These are phyloP conservation scores for Mormyrus iriodes DNA, from an alignment of 2,113 vertebrate species.

Conservation along the genomic window DNA sequence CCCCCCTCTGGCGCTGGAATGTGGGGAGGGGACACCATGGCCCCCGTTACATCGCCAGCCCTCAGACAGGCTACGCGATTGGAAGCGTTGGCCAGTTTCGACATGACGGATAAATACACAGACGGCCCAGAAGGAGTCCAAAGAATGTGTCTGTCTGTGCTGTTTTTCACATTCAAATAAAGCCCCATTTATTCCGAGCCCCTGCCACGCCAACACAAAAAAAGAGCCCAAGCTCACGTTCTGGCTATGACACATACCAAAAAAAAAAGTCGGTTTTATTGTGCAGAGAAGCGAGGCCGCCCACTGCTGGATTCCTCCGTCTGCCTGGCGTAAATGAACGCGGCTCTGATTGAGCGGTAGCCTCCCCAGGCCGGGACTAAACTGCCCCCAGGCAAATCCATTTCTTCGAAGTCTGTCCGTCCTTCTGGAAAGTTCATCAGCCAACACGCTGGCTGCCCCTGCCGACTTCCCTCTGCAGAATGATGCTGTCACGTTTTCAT, in stretches of 20 bases:
- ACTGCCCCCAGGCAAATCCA: background rate
- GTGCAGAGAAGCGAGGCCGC: background rate
- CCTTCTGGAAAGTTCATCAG: slow-evolving; percentile 29
- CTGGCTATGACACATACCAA: slow-evolving; percentile 4
- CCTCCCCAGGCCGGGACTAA: slow-evolving; percentile 22
- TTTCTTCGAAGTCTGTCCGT: background rate
- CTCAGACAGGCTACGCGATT: background rate
- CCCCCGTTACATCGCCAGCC: background rate
- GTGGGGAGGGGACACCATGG: no score
- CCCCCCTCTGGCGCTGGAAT: background rate
- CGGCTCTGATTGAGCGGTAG: slow-evolving; percentile 30
- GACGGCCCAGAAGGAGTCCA: background rate
- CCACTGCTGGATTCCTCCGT: slow-evolving; percentile 8
- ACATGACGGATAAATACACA: background rate
- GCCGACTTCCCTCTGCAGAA: slow-evolving; percentile 8
- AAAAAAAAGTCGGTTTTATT: slow-evolving; percentile 12
- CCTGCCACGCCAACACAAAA: background rate
- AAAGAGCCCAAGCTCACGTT: background rate
- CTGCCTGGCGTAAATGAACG: slow-evolving; percentile 31
- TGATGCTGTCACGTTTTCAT: slow-evolving; percentile 15
- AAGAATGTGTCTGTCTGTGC: background rate
- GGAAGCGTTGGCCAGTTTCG: background rate
- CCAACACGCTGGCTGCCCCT: background rate
- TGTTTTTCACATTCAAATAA: background rate
- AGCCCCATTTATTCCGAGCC: background rate